phyloP scores from a whole-genome alignment of 2,113 vertebrate genomes.

The Sylvicapra grimmia region DNA sequence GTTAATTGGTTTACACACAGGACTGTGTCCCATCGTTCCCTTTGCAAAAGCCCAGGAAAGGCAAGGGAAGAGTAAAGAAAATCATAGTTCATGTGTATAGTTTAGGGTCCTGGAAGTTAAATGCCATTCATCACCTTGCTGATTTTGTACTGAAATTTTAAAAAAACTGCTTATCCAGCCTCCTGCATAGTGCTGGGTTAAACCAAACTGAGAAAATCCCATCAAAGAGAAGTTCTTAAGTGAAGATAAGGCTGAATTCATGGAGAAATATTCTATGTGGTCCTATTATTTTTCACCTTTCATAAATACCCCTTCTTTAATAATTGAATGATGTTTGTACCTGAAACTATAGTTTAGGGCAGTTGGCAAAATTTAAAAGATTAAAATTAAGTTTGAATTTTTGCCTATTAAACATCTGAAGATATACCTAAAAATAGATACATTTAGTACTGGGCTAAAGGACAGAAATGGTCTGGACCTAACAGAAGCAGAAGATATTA shows the following conservation, averaged over 20 bases:
- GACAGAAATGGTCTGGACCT: no score
- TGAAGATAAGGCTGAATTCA: constrained; percentile 8
- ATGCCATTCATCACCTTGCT: constrained; percentile 31
- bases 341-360: background rate
- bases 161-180: background rate
- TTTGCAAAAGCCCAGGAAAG: background rate
- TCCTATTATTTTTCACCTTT: background rate
- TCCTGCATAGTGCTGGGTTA: background rate
- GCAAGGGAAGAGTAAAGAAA: background rate
- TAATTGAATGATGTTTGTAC: background rate
- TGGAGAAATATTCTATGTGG: background rate
- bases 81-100: constrained; percentile 2
- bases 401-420: background rate
- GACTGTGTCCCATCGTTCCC: no score
- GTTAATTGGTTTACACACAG: background rate
- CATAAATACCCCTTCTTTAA: background rate
- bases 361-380: background rate
- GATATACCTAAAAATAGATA: background rate
- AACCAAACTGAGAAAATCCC: constrained; percentile 17
- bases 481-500: no score
- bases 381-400: background rate
- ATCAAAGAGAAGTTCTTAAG: constrained; percentile 13
- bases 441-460: background rate
- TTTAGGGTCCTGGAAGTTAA: background rate
- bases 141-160: background rate